Base-by-base conservation (phyloP, 1,140 invertebrate genomes). In the Drosophila funebris region DNA sequence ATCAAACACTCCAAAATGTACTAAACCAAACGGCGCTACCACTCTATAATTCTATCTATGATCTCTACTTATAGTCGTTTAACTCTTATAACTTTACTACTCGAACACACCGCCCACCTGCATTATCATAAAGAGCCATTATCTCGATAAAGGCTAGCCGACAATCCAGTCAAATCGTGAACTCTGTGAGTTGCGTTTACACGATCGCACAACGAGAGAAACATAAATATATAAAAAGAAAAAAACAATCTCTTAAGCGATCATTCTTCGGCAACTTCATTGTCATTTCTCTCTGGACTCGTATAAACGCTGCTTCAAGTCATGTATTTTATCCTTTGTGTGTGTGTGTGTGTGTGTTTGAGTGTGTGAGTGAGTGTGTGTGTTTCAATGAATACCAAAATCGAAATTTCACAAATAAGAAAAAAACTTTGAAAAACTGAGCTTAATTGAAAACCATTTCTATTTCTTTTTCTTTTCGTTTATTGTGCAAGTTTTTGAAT, bases 391-490 rank as follows among this genome's bases (percentile, higher is more conserved):
- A 56, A 57, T 62, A 18, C 1, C 48, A 14, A 63, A 66, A 64
- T 43, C 52, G 20, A 58, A 63, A 60, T 57, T 64, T 52, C 16
- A 24, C 14, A 54, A 54, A 20, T 4, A 29, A 16, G 8, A 37
- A 18, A 13, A 46, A 52, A 66, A 27, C 46, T 46, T 52, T 71
- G 13, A 68, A 63, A 75, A 63, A 73, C 27, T 39, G 9, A 60
- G 62, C 60, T 53, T 82, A 76, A 88, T 82, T 77, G 67, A 84
- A 84, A 88, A 62, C 67, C 73, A 80, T 77, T 89, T 84, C 79
- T 82, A 88, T 84, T 89, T 89, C 79, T 89, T 82, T 90, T 90
- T 85, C 76, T 85, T 78, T 90, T 90, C 78, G 78, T 85, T 90
- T 88, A 76, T 66, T 82, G 74, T 76, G 76, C 78, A 76, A 90